phyloP scores from a whole-genome alignment of 1,140 invertebrate genomes.

The Drosophila santomea region DNA sequence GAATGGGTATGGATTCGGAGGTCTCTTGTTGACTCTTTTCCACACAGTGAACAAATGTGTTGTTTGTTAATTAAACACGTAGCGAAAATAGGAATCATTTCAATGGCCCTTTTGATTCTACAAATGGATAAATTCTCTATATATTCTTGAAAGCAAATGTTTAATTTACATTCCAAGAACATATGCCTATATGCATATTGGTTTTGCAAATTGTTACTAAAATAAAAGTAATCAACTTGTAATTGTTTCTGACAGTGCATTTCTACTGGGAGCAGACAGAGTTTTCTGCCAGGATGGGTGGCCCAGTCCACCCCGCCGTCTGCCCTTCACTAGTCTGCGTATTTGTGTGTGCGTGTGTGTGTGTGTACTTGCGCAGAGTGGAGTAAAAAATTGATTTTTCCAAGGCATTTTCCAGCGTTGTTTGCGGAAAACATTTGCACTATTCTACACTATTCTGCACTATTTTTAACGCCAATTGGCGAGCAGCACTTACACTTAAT shows the following conservation, averaged over 20 bases:
- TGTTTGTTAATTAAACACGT: neutral
- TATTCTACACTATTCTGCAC: slow-evolving; percentile 1
- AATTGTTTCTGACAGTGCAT: neutral
- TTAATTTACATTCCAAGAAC: too few species aligned
- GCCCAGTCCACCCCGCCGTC: slow-evolving; percentile 26
- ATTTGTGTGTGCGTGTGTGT: slow-evolving; percentile 46
- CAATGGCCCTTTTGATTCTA: neutral
- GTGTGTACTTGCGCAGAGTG: slow-evolving; percentile 67
- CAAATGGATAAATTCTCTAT: too few species aligned
- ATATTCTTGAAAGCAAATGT: too few species aligned
- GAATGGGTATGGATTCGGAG: slow-evolving; percentile 41
- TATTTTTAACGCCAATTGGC: neutral
- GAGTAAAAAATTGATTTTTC: slow-evolving; percentile 80
- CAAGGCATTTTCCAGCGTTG: slow-evolving; percentile 59
- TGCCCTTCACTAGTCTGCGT: slow-evolving; percentile 9
- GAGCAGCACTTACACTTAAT: slow-evolving; percentile 28
- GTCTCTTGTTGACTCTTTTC: slow-evolving; percentile 39
- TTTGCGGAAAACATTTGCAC: slow-evolving; percentile 50
- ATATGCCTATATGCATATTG: too few species aligned
- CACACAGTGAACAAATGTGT: neutral
- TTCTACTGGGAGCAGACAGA: slow-evolving; percentile 22
- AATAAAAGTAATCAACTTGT: neutral
- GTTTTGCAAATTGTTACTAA: too few species aligned
- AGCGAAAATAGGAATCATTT: neutral
- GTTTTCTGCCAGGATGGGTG: slow-evolving; percentile 66